Evolutionary conservation across 2,113 vertebrate genomes (phyloP).

Genomic region (Lanius collurio): DNA sequence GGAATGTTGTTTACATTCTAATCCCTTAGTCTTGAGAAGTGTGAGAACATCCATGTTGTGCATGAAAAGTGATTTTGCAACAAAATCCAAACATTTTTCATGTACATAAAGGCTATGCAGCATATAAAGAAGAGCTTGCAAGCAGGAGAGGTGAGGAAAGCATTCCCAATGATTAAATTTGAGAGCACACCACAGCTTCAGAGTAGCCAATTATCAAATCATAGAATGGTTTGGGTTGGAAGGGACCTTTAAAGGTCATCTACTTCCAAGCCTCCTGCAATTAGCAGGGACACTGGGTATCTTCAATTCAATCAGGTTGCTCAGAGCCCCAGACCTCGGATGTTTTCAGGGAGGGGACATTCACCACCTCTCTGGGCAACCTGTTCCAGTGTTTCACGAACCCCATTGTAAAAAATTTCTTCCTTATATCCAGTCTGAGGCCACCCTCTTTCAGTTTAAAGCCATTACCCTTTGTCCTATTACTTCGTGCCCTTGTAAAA

Average conservation of each 20-base stretch:
- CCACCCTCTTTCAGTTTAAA: neutral
- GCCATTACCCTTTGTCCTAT: neutral
- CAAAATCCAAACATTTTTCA: neutral
- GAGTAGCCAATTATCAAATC: fast-evolving
- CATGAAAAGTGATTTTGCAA: neutral
- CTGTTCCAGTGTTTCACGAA: neutral
- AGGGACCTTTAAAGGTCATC: neutral
- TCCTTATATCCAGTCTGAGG: neutral
- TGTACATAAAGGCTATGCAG: fast-evolving
- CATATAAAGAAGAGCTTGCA: neutral
- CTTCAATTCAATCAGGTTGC: neutral
- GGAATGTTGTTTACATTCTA: neutral
- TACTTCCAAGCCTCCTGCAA: neutral
- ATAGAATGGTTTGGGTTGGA: neutral
- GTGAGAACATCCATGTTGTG: neutral
- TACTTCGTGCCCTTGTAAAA: neutral
- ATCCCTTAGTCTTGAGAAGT: neutral
- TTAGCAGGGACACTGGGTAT: neutral
- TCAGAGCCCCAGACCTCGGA: no score
- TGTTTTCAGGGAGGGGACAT: neutral
- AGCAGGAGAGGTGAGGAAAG: fast-evolving
- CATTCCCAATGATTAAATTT: fast-evolving
- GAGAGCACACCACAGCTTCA: fast-evolving
- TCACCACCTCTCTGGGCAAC: neutral
- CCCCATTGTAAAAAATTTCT: neutral